Percentiles rank a stretch among this genome's conserved stretches.
Evolutionary conservation across 1,140 invertebrate genomes (phyloP).

Genomic region (Artemia franciscana): DNA sequence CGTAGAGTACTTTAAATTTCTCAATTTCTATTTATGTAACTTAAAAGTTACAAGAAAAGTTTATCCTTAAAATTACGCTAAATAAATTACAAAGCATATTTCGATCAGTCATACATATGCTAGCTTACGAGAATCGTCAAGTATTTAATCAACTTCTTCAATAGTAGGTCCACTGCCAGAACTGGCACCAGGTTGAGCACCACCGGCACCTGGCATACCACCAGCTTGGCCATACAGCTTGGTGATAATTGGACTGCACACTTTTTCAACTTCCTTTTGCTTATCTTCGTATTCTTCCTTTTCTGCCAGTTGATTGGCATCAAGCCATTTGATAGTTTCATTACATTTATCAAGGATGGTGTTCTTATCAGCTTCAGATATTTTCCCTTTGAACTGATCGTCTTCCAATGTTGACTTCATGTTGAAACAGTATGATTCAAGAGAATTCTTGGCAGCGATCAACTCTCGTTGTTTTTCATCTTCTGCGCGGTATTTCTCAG

Average conservation of each 20-base stretch:
- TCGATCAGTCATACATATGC: too few relatives aligned
- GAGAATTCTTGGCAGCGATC: slow-evolving; percentile 65
- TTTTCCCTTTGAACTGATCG: slow-evolving; percentile 33
- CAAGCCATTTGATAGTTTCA: slow-evolving; percentile 80
- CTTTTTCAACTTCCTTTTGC: slow-evolving; percentile 48
- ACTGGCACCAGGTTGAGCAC: slow-evolving; percentile 22
- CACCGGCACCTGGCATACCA: slow-evolving; percentile 16
- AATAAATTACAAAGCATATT: too few relatives aligned
- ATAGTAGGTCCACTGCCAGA: slow-evolving; percentile 59
- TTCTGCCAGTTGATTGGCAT: slow-evolving; percentile 71
- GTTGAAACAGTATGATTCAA: slow-evolving; percentile 91
- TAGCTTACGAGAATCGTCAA: too few relatives aligned
- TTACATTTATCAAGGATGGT: slow-evolving; percentile 72
- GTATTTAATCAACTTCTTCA: slow-evolving; percentile 83
- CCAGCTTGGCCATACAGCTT: slow-evolving; percentile 36
- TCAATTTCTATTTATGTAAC: too few relatives aligned
- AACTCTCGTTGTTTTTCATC: slow-evolving; percentile 66
- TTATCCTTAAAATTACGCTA: too few relatives aligned
- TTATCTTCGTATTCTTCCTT: slow-evolving; percentile 85
- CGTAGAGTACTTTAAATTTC: too few relatives aligned
- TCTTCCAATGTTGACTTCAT: slow-evolving; percentile 72
- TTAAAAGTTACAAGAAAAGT: too few relatives aligned
- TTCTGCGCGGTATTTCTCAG: slow-evolving; percentile 39
- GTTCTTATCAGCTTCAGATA: slow-evolving; percentile 61
- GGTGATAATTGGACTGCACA: slow-evolving; percentile 45